These are phyloP conservation scores for Diglossa brunneiventris DNA, from an alignment of 2,113 vertebrate genomes.

Conservation along the genomic window DNA sequence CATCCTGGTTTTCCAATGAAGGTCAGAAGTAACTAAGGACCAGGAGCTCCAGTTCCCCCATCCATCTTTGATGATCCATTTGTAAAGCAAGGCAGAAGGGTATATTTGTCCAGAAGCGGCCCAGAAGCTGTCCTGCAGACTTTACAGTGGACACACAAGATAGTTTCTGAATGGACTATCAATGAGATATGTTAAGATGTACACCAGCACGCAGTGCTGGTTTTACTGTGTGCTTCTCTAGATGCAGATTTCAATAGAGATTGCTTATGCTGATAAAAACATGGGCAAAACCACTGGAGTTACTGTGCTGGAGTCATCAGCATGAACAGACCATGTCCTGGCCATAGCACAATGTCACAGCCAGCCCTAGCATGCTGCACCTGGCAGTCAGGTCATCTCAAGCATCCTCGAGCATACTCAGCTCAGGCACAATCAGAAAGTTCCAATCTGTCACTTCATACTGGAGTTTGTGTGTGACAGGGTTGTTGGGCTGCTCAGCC, in stretches of 20 bases:
- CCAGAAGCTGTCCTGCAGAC: neutral
- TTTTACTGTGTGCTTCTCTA: neutral
- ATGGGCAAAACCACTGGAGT: neutral
- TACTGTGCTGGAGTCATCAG: neutral
- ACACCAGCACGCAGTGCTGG: neutral
- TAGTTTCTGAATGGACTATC: neutral
- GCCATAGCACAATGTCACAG: rapidly evolving
- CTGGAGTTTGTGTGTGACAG: neutral
- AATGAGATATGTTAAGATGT: neutral
- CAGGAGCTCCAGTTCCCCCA: neutral
- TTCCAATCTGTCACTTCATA: neutral
- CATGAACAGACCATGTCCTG: neutral
- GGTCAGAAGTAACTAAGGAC: neutral
- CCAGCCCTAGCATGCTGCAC: neutral
- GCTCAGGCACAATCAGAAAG: neutral
- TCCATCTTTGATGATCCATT: neutral
- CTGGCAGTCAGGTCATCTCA: neutral
- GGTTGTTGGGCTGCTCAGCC: neutral
- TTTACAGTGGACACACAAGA: neutral
- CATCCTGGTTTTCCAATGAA: neutral
- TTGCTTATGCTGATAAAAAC: neutral
- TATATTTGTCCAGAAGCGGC: neutral
- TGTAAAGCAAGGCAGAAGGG: neutral
- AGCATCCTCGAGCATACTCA: rapidly evolving
- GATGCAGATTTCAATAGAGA: neutral